phyloP scores from a whole-genome alignment of 92 coral and sea anemone genomes.

The Siderastrea radians region DNA sequence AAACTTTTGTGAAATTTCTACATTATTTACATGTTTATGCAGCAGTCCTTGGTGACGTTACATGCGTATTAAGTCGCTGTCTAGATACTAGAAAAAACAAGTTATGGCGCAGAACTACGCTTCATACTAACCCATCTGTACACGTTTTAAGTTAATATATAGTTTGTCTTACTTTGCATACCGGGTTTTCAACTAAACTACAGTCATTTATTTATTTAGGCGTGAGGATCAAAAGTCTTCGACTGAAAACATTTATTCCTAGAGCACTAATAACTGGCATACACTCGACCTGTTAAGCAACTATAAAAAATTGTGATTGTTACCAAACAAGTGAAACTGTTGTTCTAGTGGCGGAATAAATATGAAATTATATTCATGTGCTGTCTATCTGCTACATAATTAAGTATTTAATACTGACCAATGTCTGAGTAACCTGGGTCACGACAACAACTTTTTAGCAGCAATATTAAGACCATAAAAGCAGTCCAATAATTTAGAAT shows the following conservation, averaged over 20 bases:
- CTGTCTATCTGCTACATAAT: neutral
- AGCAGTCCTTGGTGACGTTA: neutral
- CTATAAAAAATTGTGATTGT: neutral
- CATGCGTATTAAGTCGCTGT: neutral
- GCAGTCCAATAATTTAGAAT: too few species aligned
- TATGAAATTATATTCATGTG: constrained; percentile 1
- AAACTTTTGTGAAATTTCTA: constrained; percentile 16
- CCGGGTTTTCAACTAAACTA: neutral
- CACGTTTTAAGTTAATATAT: constrained; percentile 9
- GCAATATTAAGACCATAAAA: too few species aligned
- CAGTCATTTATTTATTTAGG: too few species aligned
- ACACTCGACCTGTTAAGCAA: neutral
- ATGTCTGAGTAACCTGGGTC: too few species aligned
- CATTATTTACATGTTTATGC: constrained; percentile 20
- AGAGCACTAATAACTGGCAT: too few species aligned
- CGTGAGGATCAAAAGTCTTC: too few species aligned
- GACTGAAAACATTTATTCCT: too few species aligned
- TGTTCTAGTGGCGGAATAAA: constrained; percentile 6
- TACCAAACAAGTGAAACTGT: neutral
- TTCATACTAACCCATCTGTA: neutral
- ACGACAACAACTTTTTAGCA: too few species aligned
- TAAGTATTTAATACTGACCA: too few species aligned
- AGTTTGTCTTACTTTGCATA: neutral
- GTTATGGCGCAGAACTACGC: neutral
- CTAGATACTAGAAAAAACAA: neutral